Percentiles rank a stretch among this genome's conserved stretches.
Conservation (phyloP, 1,140 invertebrate species). For the Carcinoscorpius rotundicauda region DNA sequence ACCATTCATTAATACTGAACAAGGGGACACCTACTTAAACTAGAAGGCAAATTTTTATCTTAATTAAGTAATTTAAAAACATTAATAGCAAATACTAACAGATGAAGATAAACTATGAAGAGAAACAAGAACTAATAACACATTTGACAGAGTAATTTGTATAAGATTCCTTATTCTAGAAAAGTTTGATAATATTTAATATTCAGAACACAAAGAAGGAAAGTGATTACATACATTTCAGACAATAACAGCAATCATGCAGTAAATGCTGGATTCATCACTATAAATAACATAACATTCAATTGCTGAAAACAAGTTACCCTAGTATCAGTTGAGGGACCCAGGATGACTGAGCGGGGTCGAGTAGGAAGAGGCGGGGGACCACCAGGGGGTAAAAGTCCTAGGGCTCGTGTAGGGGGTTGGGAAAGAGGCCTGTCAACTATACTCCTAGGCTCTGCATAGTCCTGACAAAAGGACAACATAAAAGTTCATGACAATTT, state of each 20-base stretch:
- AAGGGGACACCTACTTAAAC: no score
- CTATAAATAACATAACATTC: no score
- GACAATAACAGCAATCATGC: not conserved
- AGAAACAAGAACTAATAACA: not conserved
- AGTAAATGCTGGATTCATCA: no score
- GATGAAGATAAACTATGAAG: no score
- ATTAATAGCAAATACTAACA: no score
- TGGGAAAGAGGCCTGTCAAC: conserved; percentile 9
- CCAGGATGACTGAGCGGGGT: conserved; percentile 23
- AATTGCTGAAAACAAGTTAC: conserved; percentile 2
- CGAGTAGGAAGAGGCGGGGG: conserved; percentile 23
- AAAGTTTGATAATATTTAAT: not conserved
- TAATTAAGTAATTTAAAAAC: no score
- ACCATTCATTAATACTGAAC: no score
- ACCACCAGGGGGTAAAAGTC: conserved; percentile 14
- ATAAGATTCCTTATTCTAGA: not conserved
- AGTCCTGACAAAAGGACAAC: no score
- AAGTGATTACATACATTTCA: not conserved
- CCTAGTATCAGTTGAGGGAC: conserved; percentile 4
- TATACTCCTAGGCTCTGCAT: conserved; percentile 23
- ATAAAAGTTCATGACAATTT: no score
- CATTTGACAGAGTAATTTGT: not conserved
- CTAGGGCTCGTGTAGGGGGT: conserved; percentile 6
- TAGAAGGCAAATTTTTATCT: no score
- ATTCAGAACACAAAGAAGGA: not conserved